A percentile compares a stretch with the other conserved stretches of the same genome.
Evolutionary conservation across 2,888 invertebrate genomes (phyloP).

Genomic region (Yponomeuta evonymella): DNA sequence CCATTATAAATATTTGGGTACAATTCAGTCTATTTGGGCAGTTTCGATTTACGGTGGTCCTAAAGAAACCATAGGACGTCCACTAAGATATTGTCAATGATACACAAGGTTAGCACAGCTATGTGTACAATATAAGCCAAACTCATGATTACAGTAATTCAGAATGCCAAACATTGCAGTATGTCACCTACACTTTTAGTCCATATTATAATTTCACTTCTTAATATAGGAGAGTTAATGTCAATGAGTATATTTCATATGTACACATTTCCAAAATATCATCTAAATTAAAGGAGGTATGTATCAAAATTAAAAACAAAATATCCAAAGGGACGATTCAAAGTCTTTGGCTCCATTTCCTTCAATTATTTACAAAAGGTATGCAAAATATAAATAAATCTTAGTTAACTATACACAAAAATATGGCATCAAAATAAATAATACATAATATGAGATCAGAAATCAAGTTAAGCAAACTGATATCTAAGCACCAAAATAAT

Average conservation of each 20-base stretch:
- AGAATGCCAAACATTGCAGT: constrained; percentile 53
- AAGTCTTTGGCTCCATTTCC: constrained; percentile 64
- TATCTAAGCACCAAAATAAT: constrained; percentile 50
- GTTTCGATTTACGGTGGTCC: constrained; percentile 31
- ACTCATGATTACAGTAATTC: constrained; percentile 1
- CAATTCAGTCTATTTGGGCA: constrained; percentile 70
- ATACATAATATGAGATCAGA: constrained; percentile 74
- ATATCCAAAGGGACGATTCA: constrained; percentile 56
- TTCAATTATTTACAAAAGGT: constrained; percentile 36
- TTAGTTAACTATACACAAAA: constrained; percentile 52
- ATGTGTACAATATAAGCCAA: neutral
- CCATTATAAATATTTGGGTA: constrained; percentile 68
- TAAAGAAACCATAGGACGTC: constrained; percentile 17
- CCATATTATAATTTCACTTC: constrained; percentile 33
- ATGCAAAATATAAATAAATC: constrained; percentile 42
- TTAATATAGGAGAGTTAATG: constrained; percentile 42
- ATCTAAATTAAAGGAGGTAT: constrained; percentile 38
- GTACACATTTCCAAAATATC: constrained; percentile 28
- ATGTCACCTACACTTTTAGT: constrained; percentile 24
- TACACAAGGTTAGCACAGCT: neutral
- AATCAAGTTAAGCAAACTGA: constrained; percentile 56
- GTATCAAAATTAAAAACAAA: constrained; percentile 33
- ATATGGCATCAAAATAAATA: constrained; percentile 75
- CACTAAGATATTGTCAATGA: constrained; percentile 7
- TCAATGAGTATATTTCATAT: constrained; percentile 38